phyloP scores from a whole-genome alignment of 2,888 invertebrate species.

The Epirrhoe alternata region DNA sequence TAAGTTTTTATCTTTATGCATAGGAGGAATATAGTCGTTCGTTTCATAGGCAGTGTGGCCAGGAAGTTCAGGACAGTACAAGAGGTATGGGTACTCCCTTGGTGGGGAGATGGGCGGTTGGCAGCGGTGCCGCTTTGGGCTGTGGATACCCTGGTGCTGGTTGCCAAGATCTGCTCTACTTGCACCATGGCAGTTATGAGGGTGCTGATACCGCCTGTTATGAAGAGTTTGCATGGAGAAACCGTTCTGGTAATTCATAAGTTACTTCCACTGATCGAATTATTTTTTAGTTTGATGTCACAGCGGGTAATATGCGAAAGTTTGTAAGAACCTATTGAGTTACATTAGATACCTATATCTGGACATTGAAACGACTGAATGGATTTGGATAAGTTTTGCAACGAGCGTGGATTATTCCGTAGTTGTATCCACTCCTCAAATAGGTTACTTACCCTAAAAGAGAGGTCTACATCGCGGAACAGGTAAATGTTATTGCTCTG shows the following conservation, averaged over 20 bases:
- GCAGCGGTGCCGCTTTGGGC: conserved; percentile 70
- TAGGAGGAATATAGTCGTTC: conserved; percentile 69
- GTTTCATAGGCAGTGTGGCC: conserved; percentile 65
- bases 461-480: background rate
- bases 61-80: conserved; percentile 72
- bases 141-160: conserved; percentile 68
- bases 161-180: conserved; percentile 70
- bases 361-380: too few relatives aligned
- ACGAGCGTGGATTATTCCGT: too few relatives aligned
- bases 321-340: too few relatives aligned
- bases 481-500: too few relatives aligned
- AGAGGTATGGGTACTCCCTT: conserved; percentile 76
- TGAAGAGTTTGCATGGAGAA: conserved; percentile 77
- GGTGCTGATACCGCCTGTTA: conserved; percentile 67
- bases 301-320: too few relatives aligned
- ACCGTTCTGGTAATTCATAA: conserved; percentile 65
- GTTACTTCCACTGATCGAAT: background rate
- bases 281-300: background rate
- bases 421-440: too few relatives aligned
- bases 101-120: conserved; percentile 74
- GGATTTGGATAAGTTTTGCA: too few relatives aligned
- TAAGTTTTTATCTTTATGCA: conserved; percentile 65
- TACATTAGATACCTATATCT: too few relatives aligned
- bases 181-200: conserved; percentile 63
- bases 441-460: background rate